Percentiles rank a stretch among this genome's conserved stretches.
These are phyloP conservation scores for Lycaena phlaeas DNA, from an alignment of 2,888 invertebrate genomes.

Conservation along the genomic window DNA sequence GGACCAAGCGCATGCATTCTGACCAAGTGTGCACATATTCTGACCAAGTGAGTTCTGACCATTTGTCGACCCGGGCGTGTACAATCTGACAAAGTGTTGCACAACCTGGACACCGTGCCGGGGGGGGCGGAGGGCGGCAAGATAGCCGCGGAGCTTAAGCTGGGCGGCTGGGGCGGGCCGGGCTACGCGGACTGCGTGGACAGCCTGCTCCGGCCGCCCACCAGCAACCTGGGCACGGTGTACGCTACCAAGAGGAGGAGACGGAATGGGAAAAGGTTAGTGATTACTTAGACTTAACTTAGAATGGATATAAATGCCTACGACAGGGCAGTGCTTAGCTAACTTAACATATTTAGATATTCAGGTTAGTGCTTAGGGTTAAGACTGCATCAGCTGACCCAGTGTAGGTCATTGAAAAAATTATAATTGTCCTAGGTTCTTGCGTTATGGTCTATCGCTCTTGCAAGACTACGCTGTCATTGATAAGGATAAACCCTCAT, in stretches of 20 bases:
- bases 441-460: too few relatives aligned
- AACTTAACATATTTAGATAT: too few relatives aligned
- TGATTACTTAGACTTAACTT: not conserved
- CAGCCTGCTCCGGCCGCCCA: constrained; percentile 80
- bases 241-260: constrained; percentile 96
- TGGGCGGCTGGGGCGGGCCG: constrained; percentile 64
- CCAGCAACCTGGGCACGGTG: constrained; percentile 94
- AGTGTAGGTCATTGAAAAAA: too few relatives aligned
- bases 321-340: too few relatives aligned
- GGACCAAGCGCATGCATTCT: not conserved
- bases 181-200: constrained; percentile 81
- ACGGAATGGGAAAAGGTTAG: constrained; percentile 96
- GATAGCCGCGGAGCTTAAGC: constrained; percentile 64
- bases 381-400: too few relatives aligned
- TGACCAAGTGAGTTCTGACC: too few relatives aligned
- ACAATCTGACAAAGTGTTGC: constrained; percentile 1
- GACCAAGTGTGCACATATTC: not conserved
- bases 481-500: too few relatives aligned
- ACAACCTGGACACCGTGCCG: constrained; percentile 18
- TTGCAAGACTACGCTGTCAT: too few relatives aligned
- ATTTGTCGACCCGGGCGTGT: not conserved
- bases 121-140: constrained; percentile 45
- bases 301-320: too few relatives aligned
- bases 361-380: too few relatives aligned
- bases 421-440: too few relatives aligned